Evolutionary conservation across 2,888 invertebrate species (phyloP), one percentile per base, ranked within the genome.

Genomic region (Isoperla grammatica): DNA sequence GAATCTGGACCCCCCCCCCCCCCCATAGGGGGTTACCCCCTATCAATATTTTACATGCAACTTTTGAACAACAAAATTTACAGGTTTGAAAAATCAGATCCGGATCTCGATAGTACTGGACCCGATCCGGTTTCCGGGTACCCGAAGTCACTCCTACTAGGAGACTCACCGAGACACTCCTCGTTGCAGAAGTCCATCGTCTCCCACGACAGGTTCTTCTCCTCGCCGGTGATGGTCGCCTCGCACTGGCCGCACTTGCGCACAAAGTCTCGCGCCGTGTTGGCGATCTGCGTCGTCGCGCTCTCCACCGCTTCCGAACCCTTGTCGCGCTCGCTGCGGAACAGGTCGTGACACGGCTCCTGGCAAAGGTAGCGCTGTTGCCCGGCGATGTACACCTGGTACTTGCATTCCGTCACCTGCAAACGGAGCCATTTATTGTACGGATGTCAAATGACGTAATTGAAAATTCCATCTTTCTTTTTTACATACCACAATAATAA

Each of bases 151-250:
- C n/a, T n/a, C n/a, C n/a, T n/a, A n/a, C n/a, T n/a, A n/a, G n/a
- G n/a, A 35, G 48, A 65, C 66, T 65, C 78, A 66, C 90, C 88
- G 68, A 94, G 77, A 70, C 95, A 95, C 56, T 84, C 80, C 73
- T 94, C 93, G 65, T 90, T 88, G 71, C 95, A 95, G 72, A 91
- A 95, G 72, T 95, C 93, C 87, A 94, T 89, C 0, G 93, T 91
- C 74, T 95, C 93, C 95, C 95, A 95, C 0, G 86, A 84, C 13
- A 90, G 75, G 69, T 85, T 82, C 63, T 82, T 82, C 35, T 87
- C 86, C 53, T 82, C 82, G 0, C 75, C 68, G 2, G 73, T 69
- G 0, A 82, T 74, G 39, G 78, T 70, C 2, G 71, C 69, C 5
- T 22, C 17, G 70, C 88, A 88, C 60, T 82, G 79, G 0, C 74